These are phyloP conservation scores for Characodon lateralis DNA, from an alignment of 2,797 vertebrate species.

Conservation along the genomic window DNA sequence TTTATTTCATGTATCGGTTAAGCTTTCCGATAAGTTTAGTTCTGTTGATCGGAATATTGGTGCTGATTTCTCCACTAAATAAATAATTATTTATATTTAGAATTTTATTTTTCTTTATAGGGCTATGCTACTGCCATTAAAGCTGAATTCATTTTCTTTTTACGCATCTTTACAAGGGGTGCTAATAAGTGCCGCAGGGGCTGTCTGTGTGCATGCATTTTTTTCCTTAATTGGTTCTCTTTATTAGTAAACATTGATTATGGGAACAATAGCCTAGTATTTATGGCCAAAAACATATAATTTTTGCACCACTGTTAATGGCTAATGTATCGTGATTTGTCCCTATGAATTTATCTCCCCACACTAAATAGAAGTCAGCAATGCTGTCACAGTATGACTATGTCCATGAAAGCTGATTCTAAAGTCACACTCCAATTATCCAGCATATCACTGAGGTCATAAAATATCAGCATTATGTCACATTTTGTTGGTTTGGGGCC, in stretches of 20 bases:
- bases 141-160: too few species aligned
- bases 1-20: not conserved
- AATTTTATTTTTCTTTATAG: too few species aligned
- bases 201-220: not conserved
- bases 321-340: not conserved
- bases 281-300: not conserved
- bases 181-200: not conserved
- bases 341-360: not conserved
- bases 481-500: too few species aligned
- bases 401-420: not conserved
- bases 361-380: not conserved
- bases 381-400: not conserved
- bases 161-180: not conserved
- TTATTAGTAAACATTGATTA: not conserved
- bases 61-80: not conserved
- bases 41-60: not conserved
- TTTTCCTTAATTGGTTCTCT: not conserved
- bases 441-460: slow-evolving; percentile 10
- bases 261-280: not conserved
- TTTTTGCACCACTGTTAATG: not conserved
- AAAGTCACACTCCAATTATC: slow-evolving; percentile 15
- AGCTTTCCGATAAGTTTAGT: not conserved
- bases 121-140: too few species aligned
- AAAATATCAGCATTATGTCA: slow-evolving; percentile 28
- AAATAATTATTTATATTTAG: too few species aligned